These are phyloP conservation scores for Yponomeuta malinellus DNA, from an alignment of 2,888 invertebrate genomes.

Conservation along the genomic window DNA sequence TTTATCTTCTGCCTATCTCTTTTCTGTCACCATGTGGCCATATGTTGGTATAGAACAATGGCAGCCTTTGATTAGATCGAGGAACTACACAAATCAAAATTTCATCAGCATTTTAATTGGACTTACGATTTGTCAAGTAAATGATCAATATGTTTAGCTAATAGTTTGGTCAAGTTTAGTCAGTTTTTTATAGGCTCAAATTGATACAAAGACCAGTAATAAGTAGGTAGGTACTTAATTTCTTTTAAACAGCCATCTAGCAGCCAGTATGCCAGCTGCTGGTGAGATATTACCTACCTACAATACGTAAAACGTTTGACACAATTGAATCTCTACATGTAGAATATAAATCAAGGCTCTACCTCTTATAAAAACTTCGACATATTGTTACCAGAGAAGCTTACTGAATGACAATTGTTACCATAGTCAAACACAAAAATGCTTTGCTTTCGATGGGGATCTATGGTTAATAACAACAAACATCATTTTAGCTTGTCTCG, in stretches of 20 bases:
- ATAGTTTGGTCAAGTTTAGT: too few species aligned
- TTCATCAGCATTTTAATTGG: too few species aligned
- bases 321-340: not conserved
- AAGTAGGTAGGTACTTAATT: too few species aligned
- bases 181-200: too few species aligned
- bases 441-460: not conserved
- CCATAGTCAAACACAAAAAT: not conserved
- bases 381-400: not conserved
- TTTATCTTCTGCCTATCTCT: not conserved
- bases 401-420: not conserved
- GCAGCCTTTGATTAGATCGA: too few species aligned
- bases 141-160: too few species aligned
- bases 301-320: not conserved
- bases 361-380: not conserved
- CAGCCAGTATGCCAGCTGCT: not conserved
- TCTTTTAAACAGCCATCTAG: too few species aligned
- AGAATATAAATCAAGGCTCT: conserved; percentile 2
- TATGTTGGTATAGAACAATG: too few species aligned
- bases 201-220: too few species aligned
- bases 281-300: not conserved
- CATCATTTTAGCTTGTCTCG: not conserved
- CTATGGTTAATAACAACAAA: not conserved
- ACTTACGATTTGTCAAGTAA: too few species aligned
- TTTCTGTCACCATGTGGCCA: too few species aligned
- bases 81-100: too few species aligned